Evolutionary conservation across 2,888 invertebrate species (phyloP), one percentile per base, ranked within the genome.

Genomic region (Aproaerema taeniolella): DNA sequence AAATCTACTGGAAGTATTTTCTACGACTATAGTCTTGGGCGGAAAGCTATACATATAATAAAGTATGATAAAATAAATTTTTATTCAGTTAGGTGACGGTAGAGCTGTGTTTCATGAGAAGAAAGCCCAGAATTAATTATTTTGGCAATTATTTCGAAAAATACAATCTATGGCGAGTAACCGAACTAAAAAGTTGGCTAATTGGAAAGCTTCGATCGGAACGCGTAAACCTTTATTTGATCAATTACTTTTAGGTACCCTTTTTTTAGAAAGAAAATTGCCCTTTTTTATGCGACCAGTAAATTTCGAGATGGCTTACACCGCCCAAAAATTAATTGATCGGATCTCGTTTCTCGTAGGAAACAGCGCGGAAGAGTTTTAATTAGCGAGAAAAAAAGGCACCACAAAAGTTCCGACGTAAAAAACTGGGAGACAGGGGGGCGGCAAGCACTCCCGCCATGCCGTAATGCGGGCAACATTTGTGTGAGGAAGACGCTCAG

Each of bases 301-400:
- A 81, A 82, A 81, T 81, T 82, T 75, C 62, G 74, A 68, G 72
- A 74, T 53, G 68, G 81, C 83, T 82, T 82, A 81, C 75, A 69
- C 72, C 66, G 70, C 75, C 80, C 67, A 81, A 83, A 85, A 83
- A 82, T 79, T 85, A 86, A 86, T 86, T 86, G 86, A 85, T 85
- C 78, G 85, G 69, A 82, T 85, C 85, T 77, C 82, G 82, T 81
- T 85, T 74, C 77, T 72, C 64, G 64, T 68, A 80, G 81, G 81
- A 85, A 85, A 83, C 82, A 77, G 82, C 79, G 85, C 75, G 81
- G 86, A 86, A 85, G 85, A 85, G 83, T 86, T 86, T 86, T 85
- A 86, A 85, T 86, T 85, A 86, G 85, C 78, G 79, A 79, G 76
- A 81, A 82, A 85, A 71, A 83, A 83, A 76, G 55, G 67, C 76